Percentiles rank a stretch among this genome's conserved stretches.
These are phyloP conservation scores for Orchesellides sinensis DNA, from an alignment of 2,888 invertebrate genomes.

Conservation along the genomic window DNA sequence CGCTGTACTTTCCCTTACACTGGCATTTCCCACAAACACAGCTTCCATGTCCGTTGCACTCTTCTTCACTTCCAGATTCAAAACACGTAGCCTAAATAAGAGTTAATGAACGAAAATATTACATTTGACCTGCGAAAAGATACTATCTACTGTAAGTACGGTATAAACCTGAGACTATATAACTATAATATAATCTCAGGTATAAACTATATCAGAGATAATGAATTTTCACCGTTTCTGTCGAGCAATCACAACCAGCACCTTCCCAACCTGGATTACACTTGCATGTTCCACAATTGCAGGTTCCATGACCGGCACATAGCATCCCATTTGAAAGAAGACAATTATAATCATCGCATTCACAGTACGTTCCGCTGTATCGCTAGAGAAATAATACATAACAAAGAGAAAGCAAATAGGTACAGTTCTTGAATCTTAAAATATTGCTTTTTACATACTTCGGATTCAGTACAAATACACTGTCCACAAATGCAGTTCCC, in stretches of 20 bases:
- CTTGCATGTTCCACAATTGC: slow-evolving; percentile 66
- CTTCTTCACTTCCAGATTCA: slow-evolving; percentile 20
- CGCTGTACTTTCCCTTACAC: slow-evolving; percentile 47
- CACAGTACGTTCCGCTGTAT: slow-evolving; percentile 60
- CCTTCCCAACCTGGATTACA: slow-evolving; percentile 63
- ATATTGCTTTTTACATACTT: slow-evolving; percentile 45
- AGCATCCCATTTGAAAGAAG: slow-evolving; percentile 5
- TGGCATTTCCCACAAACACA: slow-evolving; percentile 64
- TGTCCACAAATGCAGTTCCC: slow-evolving; percentile 80
- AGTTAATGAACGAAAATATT: neutral
- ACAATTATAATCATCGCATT: slow-evolving; percentile 67
- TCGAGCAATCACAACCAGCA: slow-evolving; percentile 59
- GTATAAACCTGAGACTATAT: neutral
- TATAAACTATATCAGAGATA: neutral
- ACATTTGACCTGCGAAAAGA: too few species aligned
- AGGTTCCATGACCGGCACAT: slow-evolving; percentile 64
- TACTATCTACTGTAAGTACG: neutral
- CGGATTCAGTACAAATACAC: slow-evolving; percentile 77
- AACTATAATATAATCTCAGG: neutral
- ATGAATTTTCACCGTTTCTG: slow-evolving; percentile 32
- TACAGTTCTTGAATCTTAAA: neutral
- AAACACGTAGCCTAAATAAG: slow-evolving; percentile 48
- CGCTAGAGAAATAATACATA: slow-evolving; percentile 15
- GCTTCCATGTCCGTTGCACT: slow-evolving; percentile 63
- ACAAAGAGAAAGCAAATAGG: too few species aligned